A percentile compares a stretch with the other conserved stretches of the same genome.
Conservation (phyloP, 1,140 invertebrate genomes). For the Archivesica marissinica region DNA sequence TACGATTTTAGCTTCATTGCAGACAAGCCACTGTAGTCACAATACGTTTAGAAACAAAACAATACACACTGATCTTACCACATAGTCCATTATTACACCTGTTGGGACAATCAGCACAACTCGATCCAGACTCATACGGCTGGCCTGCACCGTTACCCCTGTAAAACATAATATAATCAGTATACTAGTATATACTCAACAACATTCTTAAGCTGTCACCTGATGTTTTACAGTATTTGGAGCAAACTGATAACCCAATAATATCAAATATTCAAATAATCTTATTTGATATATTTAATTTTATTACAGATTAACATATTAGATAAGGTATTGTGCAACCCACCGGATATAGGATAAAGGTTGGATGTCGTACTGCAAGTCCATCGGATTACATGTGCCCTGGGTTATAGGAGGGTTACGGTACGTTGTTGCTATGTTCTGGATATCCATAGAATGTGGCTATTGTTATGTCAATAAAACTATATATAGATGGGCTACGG, state of each 20-base stretch:
- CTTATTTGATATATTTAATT: no score
- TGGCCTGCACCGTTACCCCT: background rate
- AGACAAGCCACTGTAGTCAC: background rate
- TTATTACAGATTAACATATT: no score
- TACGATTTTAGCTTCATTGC: background rate
- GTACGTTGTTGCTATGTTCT: no score
- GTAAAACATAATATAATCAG: background rate
- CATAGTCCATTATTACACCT: constrained; percentile 36
- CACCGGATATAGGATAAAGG: no score
- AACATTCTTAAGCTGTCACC: background rate
- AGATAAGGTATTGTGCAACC: no score
- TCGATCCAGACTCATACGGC: constrained; percentile 4
- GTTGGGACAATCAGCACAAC: background rate
- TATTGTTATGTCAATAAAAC: no score
- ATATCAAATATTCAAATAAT: background rate
- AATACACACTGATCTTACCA: constrained; percentile 4
- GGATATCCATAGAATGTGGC: no score
- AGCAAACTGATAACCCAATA: background rate
- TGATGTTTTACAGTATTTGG: background rate
- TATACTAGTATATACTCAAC: no score
- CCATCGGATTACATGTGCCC: no score
- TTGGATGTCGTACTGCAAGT: no score
- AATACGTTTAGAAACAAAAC: background rate
- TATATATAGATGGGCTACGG: no score
- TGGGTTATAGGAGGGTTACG: no score